Evolutionary conservation across 2,797 vertebrate genomes (phyloP), one percentile per base, ranked within the genome.

Genomic region (Trematomus bernacchii): DNA sequence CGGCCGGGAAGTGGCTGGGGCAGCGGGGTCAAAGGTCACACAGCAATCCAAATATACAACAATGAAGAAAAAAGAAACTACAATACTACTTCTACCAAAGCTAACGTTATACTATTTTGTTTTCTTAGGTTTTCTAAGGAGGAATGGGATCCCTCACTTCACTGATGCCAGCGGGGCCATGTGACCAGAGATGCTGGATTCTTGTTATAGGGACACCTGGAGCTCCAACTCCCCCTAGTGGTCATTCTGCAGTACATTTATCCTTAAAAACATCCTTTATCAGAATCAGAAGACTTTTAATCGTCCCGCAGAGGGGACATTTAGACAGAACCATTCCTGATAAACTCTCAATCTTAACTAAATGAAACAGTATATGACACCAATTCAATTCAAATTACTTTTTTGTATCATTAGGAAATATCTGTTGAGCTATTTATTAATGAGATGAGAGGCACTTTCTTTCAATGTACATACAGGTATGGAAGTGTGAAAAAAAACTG

Each of bases 11-110:
- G 94, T 93, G 93, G 83, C 84, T 83, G 85, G 94, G 95, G 94
- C 94, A 95, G 93, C 18, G 30, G 93, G 95, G 95, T 91, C 91
- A 94, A 92, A 73, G 83, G 48, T 94, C 94, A 94, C 81, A 87
- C 81, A 83, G 76, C 90, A 88, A 91, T 63, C 73, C 91, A 95
- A 94, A 93, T 86, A 62, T 85, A 91, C 81, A 82, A 53, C 53
- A 67, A 71, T 19, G 11, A 27, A 68, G 40, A 65, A 33, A 82
- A 82, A 76, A 72, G 54, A 27, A 77, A 76, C 55, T n/a, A 48
- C 19, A 53, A 51, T n/a, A 11, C 55, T 42, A 33, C 30, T 68
- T 71, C 71, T 58, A 78, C 75, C 65, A 77, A 80, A 43, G 64
- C 48, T 44, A 14, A 15, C 40, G 16, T 44, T 33, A 63, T 60